Percentiles rank a stretch among this genome's conserved stretches.
Conservation (phyloP, 2,113 vertebrate genomes). For the Lethenteron camtschaticum region DNA sequence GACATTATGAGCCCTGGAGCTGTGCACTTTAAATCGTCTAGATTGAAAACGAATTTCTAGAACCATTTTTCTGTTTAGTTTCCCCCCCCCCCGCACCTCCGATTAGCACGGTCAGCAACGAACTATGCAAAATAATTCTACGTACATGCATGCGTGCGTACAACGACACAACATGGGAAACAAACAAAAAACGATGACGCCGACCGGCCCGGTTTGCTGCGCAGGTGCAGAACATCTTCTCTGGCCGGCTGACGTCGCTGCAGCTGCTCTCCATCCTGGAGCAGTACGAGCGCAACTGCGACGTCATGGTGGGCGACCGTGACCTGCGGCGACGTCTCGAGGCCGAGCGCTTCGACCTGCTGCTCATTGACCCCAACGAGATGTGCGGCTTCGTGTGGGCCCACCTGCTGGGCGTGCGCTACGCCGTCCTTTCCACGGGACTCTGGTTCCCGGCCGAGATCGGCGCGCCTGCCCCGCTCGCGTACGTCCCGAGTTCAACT, state of each 20-base stretch:
- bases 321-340: slow-evolving; percentile 47
- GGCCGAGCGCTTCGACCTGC: slow-evolving; percentile 59
- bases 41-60: too few relatives aligned
- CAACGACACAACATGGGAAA: too few relatives aligned
- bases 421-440: slow-evolving; percentile 84
- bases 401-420: slow-evolving; percentile 67
- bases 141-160: too few relatives aligned
- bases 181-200: too few relatives aligned
- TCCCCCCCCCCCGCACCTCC: too few relatives aligned
- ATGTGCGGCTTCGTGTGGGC: slow-evolving; percentile 97
- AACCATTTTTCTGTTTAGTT: too few relatives aligned
- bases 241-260: slow-evolving; percentile 61
- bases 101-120: too few relatives aligned
- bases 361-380: slow-evolving; percentile 92
- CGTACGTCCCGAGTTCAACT: slow-evolving; percentile 94
- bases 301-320: slow-evolving; percentile 55
- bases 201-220: too few relatives aligned
- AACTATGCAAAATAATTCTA: too few relatives aligned
- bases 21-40: too few relatives aligned
- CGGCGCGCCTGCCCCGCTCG: slow-evolving; percentile 69
- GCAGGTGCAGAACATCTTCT: slow-evolving; percentile 53
- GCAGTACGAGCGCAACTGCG: slow-evolving; percentile 84
- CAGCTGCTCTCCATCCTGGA: slow-evolving; percentile 92
- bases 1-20: too few relatives aligned
- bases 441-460: slow-evolving; percentile 95